phyloP scores from a whole-genome alignment of 2,113 vertebrate species.

The Datnioides undecimradiatus region DNA sequence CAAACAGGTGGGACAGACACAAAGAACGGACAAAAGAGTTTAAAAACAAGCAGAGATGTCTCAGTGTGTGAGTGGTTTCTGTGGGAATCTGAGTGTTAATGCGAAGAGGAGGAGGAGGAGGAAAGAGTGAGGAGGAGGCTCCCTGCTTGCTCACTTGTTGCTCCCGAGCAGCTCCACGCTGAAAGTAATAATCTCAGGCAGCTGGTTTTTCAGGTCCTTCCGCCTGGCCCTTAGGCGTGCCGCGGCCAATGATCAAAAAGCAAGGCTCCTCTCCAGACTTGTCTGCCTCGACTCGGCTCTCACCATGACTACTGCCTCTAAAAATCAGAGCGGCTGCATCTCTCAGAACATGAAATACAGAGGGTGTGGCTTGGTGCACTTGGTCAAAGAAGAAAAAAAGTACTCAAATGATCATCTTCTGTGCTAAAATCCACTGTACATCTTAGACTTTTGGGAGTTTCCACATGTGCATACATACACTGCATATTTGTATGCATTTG shows the following conservation, averaged over 20 bases:
- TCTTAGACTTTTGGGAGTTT: background rate
- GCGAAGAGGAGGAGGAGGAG: slow-evolving; percentile 42
- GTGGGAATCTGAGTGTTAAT: slow-evolving; percentile 52
- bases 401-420: background rate
- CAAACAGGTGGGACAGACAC: background rate
- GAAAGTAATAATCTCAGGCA: slow-evolving; percentile 66
- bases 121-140: slow-evolving; percentile 49
- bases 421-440: background rate
- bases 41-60: slow-evolving; percentile 17
- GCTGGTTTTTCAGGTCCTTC: slow-evolving; percentile 87
- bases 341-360: background rate
- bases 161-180: slow-evolving; percentile 17
- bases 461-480: background rate
- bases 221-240: slow-evolving; percentile 72
- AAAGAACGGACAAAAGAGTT: background rate
- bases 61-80: slow-evolving; percentile 33
- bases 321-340: slow-evolving; percentile 23
- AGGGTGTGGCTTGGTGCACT: slow-evolving; percentile 8
- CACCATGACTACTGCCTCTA: slow-evolving; percentile 23
- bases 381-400: background rate
- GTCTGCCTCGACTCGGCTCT: slow-evolving; percentile 11
- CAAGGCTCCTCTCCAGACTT: slow-evolving; percentile 20
- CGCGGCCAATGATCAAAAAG: slow-evolving; percentile 51
- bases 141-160: slow-evolving; percentile 31
- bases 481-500: background rate